Evolutionary conservation across 2,113 vertebrate species (phyloP), one percentile per base, ranked within the genome.

Genomic region (Falcunculus frontatus): DNA sequence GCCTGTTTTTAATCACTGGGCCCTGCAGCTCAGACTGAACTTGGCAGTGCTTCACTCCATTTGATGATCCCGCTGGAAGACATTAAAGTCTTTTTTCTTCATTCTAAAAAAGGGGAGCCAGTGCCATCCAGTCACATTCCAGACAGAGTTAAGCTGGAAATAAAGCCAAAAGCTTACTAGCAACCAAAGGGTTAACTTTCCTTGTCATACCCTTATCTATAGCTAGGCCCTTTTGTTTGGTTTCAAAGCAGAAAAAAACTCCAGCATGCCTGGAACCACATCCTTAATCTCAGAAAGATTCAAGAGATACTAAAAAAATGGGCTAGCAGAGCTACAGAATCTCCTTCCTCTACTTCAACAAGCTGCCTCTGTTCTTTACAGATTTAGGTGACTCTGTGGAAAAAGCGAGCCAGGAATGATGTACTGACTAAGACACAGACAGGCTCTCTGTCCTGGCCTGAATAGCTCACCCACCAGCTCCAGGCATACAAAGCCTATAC

Each of bases 401-500:
- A 93, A 95, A 88, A 44, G 68, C 6, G 0, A 93, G 73, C 75
- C 93, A 91, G 89, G 63, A 93, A 94, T 90, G 89, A 95, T 96
- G 94, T 87, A 92, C 92, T 94, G 92, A 95, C 64, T 87, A 87
- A 96, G 92, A 79, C 90, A 95, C 94, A 95, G 91, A 89, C 75
- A 83, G 63, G 53, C 89, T 96, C 59, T 95, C 89, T 95, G 90
- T 96, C 92, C 89, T 78, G 47, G 94, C 85, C 84, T 57, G 77
- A 95, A 96, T 74, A 95, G 78, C 90, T 93, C 79, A 90, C 91
- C 59, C 94, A 91, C 79, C 83, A 63, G 93, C 92, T 95, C 59
- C 85, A 93, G 96, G 94, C 95, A 86, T 72, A 95, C 77, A 95
- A 93, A 93, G 86, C 82, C 95, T 94, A 94, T 96, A 94, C 89